These are phyloP conservation scores for Euproctis similis DNA, from an alignment of 2,888 invertebrate species.

Conservation along the genomic window DNA sequence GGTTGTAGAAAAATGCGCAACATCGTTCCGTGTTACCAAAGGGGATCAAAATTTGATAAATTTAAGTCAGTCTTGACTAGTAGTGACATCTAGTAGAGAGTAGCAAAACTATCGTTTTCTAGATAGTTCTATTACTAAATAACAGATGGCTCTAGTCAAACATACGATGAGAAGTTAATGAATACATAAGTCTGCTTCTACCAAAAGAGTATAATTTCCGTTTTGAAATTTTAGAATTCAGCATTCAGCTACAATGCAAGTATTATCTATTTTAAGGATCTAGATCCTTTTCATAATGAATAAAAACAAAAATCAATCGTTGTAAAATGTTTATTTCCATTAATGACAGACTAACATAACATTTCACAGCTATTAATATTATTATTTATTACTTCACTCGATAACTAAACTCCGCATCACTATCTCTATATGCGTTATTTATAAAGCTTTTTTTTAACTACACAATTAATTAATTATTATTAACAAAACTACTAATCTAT, in stretches of 20 bases:
- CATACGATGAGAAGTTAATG: background rate
- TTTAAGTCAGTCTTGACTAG: no score
- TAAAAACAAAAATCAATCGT: conserved; percentile 19
- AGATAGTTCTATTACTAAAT: background rate
- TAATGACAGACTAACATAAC: conserved; percentile 62
- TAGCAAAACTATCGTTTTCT: background rate
- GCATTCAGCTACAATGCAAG: no score
- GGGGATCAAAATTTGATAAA: no score
- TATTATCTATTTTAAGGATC: no score
- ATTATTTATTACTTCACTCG: conserved; percentile 46
- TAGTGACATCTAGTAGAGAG: background rate
- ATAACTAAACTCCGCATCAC: conserved; percentile 35
- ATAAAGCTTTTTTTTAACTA: conserved; percentile 44
- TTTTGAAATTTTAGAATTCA: no score
- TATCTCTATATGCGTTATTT: conserved; percentile 44
- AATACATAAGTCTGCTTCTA: no score
- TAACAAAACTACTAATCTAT: conserved; percentile 19
- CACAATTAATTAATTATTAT: conserved; percentile 13
- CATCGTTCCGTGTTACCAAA: no score
- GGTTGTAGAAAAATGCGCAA: no score
- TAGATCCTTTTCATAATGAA: no score
- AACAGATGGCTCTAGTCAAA: background rate
- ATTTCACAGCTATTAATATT: conserved; percentile 47
- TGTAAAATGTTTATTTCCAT: conserved; percentile 63
- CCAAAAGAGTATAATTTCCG: no score